These are phyloP conservation scores for Cyrtodaria siliqua DNA, from an alignment of 2,888 invertebrate genomes.

Conservation along the genomic window DNA sequence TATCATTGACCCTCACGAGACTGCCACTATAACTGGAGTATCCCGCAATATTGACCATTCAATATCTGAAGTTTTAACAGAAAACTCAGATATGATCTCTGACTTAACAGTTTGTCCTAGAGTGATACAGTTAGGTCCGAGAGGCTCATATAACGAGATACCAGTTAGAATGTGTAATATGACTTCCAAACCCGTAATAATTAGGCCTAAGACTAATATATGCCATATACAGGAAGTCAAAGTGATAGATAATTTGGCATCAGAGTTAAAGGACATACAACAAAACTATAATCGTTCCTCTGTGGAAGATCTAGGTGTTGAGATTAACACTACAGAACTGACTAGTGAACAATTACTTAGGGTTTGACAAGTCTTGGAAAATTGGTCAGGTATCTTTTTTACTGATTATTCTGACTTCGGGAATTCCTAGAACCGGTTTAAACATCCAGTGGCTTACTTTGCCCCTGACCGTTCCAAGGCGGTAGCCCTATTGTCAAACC, in stretches of 20 bases:
- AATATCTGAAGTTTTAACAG: too few relatives aligned
- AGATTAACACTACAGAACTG: not conserved
- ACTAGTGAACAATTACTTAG: not conserved
- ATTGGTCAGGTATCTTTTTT: slow-evolving; percentile 11
- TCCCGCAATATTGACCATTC: too few relatives aligned
- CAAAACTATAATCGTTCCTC: too few relatives aligned
- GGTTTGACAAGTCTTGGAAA: not conserved
- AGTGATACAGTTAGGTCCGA: not conserved
- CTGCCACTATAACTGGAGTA: too few relatives aligned
- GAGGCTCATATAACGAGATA: not conserved
- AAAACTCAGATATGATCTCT: too few relatives aligned
- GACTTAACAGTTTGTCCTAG: not conserved
- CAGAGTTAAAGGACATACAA: not conserved
- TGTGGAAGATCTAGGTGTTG: too few relatives aligned
- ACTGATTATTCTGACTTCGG: not conserved
- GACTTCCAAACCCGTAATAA: slow-evolving; percentile 5
- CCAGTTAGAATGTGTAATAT: slow-evolving; percentile 18
- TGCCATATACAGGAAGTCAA: not conserved
- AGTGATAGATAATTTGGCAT: slow-evolving; percentile 13
- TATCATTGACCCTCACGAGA: not conserved
- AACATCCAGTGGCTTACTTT: too few relatives aligned
- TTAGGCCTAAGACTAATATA: not conserved
- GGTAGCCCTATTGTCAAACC: too few relatives aligned
- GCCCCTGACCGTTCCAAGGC: too few relatives aligned
- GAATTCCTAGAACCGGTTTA: too few relatives aligned